A percentile compares a stretch with the other conserved stretches of the same genome.
phyloP scores from a whole-genome alignment of 2,113 vertebrate species.

The Meriones unguiculatus region DNA sequence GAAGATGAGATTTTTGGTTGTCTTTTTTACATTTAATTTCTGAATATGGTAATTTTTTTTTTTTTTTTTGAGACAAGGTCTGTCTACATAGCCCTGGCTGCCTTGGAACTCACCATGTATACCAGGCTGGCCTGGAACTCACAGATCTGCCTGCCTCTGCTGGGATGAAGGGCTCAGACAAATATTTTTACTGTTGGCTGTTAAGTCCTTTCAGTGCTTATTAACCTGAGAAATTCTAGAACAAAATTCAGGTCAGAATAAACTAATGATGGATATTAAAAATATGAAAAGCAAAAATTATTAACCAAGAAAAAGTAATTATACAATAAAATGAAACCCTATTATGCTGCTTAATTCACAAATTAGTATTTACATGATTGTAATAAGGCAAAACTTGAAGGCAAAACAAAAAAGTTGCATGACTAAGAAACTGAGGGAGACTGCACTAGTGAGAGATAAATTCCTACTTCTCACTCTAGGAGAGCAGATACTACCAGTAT shows the following conservation, averaged over 20 bases:
- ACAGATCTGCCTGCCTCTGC: not conserved
- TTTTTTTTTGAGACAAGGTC: not conserved
- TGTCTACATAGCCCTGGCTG: not conserved
- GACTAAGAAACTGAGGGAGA: not conserved
- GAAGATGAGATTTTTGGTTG: not conserved
- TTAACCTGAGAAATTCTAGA: conserved; percentile 31
- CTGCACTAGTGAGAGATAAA: not conserved
- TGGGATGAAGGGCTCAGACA: not conserved
- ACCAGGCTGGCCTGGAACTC: not conserved
- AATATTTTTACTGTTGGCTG: not conserved
- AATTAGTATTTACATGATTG: not conserved
- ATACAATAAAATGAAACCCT: not conserved
- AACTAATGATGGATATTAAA: not conserved
- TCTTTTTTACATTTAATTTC: conserved; percentile 30
- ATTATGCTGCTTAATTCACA: not conserved
- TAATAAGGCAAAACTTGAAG: conserved; percentile 29
- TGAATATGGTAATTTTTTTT: not conserved
- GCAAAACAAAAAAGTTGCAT: not conserved
- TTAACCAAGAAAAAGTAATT: not conserved
- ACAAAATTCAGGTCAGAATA: conserved; percentile 46
- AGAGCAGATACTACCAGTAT: not conserved
- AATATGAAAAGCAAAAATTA: not conserved
- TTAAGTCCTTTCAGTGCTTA: conserved; percentile 9
- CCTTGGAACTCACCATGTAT: not conserved
- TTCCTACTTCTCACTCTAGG: not conserved